Conservation (phyloP, 2,113 vertebrate species). For the Paracanthobrama guichenoti region DNA sequence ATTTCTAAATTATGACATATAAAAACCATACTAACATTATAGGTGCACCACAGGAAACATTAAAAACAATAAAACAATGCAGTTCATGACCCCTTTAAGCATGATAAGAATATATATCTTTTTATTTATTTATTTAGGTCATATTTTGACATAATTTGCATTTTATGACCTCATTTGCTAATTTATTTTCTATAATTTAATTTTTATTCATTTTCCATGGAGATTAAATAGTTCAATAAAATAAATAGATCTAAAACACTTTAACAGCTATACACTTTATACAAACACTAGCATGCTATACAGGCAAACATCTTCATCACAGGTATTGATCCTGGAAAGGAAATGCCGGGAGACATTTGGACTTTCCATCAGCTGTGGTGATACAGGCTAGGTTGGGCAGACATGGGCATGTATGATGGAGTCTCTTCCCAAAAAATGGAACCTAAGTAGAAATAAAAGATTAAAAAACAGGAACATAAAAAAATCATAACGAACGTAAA, state of each 20-base stretch:
- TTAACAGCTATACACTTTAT: slow-evolving; percentile 48
- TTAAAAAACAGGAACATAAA: slow-evolving; percentile 51
- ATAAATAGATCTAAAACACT: neutral
- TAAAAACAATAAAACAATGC: no score
- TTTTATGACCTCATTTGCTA: neutral
- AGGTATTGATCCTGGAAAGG: slow-evolving; percentile 77
- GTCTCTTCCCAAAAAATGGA: slow-evolving; percentile 84
- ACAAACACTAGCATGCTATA: slow-evolving; percentile 29
- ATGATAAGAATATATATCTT: neutral
- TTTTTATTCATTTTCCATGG: neutral
- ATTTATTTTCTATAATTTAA: slow-evolving; percentile 3
- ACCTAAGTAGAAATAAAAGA: slow-evolving; percentile 72
- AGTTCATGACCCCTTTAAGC: neutral
- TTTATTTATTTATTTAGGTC: neutral
- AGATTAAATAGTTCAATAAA: slow-evolving; percentile 24
- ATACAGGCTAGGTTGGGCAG: slow-evolving; percentile 81
- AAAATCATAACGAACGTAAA: neutral
- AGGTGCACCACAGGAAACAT: no score
- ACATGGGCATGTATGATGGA: slow-evolving; percentile 90
- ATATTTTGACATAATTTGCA: neutral
- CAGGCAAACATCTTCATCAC: slow-evolving; percentile 52
- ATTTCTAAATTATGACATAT: no score
- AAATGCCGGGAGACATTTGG: slow-evolving; percentile 79
- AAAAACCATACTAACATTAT: no score
- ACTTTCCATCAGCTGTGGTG: slow-evolving; percentile 71